Evolutionary conservation across 2,888 invertebrate genomes (phyloP).

Genomic region (Leucophenga maculata): DNA sequence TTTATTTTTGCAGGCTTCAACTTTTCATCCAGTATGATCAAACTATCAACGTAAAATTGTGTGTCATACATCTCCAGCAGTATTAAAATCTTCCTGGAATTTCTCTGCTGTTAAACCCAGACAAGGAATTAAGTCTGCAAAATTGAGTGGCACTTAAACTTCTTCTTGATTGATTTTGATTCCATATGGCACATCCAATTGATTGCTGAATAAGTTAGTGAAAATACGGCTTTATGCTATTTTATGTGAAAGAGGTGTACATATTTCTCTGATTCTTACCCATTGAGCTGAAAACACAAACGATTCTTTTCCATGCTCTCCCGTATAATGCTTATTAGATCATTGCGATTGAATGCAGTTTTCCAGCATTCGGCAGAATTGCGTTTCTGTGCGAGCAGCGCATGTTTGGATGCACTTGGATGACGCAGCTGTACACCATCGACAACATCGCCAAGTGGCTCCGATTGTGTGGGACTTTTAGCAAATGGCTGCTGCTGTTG

Average conservation of each 20-base stretch:
- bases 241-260: too few relatives aligned
- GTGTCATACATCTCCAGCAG: too few relatives aligned
- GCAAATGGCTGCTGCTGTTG: conserved; percentile 33
- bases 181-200: too few relatives aligned
- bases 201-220: too few relatives aligned
- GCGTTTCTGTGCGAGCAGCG: conserved; percentile 54
- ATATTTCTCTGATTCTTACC: conserved; percentile 74
- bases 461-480: conserved; percentile 55
- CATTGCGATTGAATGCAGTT: conserved; percentile 84
- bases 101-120: too few relatives aligned
- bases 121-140: too few relatives aligned
- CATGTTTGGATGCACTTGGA: conserved; percentile 54
- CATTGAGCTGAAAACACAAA: conserved; percentile 86
- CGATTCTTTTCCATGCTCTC: conserved; percentile 94
- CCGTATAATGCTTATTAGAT: conserved; percentile 88
- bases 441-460: conserved; percentile 57
- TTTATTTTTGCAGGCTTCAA: too few relatives aligned
- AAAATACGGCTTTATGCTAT: neutral
- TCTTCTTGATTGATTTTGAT: too few relatives aligned
- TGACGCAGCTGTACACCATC: conserved; percentile 67
- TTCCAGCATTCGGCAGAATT: conserved; percentile 75
- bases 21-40: too few relatives aligned
- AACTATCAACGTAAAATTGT: too few relatives aligned
- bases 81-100: too few relatives aligned
- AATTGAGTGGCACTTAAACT: too few relatives aligned